phyloP scores from a whole-genome alignment of 2,888 invertebrate species.

The Muscina levida region DNA sequence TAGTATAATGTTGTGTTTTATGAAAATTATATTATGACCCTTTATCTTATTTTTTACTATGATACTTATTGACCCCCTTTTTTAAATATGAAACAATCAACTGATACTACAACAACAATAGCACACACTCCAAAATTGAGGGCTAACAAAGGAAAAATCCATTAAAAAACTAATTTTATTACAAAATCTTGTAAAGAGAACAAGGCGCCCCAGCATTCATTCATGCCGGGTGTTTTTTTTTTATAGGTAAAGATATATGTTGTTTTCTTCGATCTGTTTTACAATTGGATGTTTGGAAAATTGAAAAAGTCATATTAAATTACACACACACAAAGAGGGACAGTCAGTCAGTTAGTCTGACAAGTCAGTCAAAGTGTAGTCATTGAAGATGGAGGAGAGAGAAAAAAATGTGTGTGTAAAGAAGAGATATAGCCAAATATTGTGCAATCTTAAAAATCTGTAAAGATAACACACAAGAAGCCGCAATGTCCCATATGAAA shows the following conservation, averaged over 20 bases:
- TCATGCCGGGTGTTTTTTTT: background rate
- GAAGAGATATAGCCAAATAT: background rate
- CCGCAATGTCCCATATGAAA: background rate
- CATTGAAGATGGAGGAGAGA: constrained; percentile 20
- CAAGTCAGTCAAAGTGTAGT: constrained; percentile 33
- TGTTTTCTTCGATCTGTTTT: constrained; percentile 18
- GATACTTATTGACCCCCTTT: constrained; percentile 31
- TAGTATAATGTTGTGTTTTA: too few relatives aligned
- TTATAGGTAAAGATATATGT: background rate
- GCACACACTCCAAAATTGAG: background rate
- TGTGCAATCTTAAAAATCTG: constrained; percentile 7
- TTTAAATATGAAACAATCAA: background rate
- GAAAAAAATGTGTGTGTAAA: background rate
- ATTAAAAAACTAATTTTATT: constrained; percentile 51
- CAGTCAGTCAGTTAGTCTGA: constrained; percentile 10
- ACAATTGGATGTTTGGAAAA: constrained; percentile 36
- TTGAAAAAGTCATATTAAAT: constrained; percentile 54
- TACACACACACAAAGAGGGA: constrained; percentile 45
- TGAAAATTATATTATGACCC: too few relatives aligned
- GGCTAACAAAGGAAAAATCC: constrained; percentile 45
- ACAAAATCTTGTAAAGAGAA: constrained; percentile 31
- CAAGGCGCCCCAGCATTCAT: background rate
- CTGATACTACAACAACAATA: background rate
- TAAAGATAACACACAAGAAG: background rate
- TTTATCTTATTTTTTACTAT: constrained; percentile 22